Evolutionary conservation across 2,888 invertebrate species (phyloP), one percentile per base, ranked within the genome.

Genomic region (Asteroscopus sphinx): DNA sequence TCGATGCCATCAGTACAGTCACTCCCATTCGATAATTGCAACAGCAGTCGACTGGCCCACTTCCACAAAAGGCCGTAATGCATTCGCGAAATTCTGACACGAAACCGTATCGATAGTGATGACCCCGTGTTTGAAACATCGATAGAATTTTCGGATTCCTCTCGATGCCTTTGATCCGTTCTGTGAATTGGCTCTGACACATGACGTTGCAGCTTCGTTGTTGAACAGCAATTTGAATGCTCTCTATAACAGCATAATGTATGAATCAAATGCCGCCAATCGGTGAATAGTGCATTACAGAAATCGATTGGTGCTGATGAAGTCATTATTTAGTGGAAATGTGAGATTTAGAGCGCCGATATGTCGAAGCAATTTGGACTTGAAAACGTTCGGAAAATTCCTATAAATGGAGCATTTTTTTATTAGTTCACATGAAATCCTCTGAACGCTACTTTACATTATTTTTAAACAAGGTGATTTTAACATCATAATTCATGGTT

Each of bases 11-110:
- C 62, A 53, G 73, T 78, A 78, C 76, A 77, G 75, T 60, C 74
- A 76, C 73, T 70, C 73, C 77, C 76, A 79, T 83, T 82, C 79
- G 73, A 81, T 85, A 83, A 84, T 83, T 85, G 83, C 80, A 76
- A 76, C 77, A 76, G 72, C 65, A 71, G 68, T 73, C 74, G 67
- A 76, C 79, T 85, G 83, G 74, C 83, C 80, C 76, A 83, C 69
- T 83, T 80, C 77, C 76, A 79, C 78, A 79, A 79, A 80, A 82
- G 79, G 76, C 77, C 65, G 74, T 81, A 81, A 84, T 83, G 84
- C 83, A 82, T 86, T 83, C 79, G 77, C 78, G 64, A 79, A 83
- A 81, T 82, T 83, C 77, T 74, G 78, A 75, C 74, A 72, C 75
- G 65, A 73, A 66, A 68, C 73, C 47, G 47, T 72, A 76, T 73